phyloP scores from a whole-genome alignment of 1,140 invertebrate genomes.

The Paramacrobiotus metropolitanus region DNA sequence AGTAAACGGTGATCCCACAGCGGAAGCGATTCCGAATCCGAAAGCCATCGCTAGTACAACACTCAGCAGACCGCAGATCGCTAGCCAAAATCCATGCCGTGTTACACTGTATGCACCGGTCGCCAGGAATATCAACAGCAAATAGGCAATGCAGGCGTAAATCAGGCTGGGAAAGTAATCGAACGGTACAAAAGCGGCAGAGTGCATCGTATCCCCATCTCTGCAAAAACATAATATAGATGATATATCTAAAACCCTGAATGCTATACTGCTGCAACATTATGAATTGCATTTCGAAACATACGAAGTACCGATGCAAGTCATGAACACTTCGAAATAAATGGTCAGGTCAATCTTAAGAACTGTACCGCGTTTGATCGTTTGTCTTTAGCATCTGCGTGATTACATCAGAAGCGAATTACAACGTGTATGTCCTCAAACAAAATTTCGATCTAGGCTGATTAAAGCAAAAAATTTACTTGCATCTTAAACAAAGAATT shows the following conservation, averaged over 20 bases:
- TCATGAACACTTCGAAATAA: neutral
- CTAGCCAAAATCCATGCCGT: slow-evolving; percentile 2
- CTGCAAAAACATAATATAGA: no score
- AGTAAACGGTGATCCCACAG: neutral
- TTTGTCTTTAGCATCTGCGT: no score
- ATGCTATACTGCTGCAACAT: no score
- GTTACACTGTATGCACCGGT: neutral
- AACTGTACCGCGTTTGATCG: no score
- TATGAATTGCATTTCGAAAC: neutral
- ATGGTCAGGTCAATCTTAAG: neutral
- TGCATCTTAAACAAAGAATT: neutral
- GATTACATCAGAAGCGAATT: no score
- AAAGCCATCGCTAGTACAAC: neutral
- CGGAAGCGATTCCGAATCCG: neutral
- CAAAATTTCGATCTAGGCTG: no score
- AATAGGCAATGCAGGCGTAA: neutral
- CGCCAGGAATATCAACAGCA: neutral
- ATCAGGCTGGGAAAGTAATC: neutral
- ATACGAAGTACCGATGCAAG: neutral
- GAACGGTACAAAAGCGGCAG: neutral
- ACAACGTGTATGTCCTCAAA: no score
- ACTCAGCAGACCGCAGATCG: neutral
- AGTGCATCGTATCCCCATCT: neutral
- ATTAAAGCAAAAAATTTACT: no score
- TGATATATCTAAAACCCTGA: no score